These are phyloP conservation scores for Cataglyphis cursor DNA, from an alignment of 2,888 invertebrate species.

Conservation along the genomic window DNA sequence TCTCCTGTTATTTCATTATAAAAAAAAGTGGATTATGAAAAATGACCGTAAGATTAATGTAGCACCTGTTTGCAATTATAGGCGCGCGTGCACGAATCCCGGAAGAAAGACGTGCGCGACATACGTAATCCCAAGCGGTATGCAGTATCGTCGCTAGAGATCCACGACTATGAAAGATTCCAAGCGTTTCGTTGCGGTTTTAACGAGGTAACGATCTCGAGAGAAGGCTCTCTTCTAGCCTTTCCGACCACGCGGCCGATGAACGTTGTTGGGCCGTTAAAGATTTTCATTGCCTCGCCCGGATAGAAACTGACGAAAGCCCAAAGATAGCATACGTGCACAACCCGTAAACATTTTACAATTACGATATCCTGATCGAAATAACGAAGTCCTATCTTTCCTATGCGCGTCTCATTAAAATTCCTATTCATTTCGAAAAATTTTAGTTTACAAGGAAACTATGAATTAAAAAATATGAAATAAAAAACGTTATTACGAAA, in stretches of 20 bases:
- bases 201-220: slow-evolving; percentile 37
- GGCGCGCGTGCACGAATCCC: slow-evolving; percentile 58
- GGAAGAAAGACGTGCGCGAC: slow-evolving; percentile 38
- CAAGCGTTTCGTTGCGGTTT: slow-evolving; percentile 45
- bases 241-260: slow-evolving; percentile 7
- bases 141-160: slow-evolving; percentile 6
- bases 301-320: slow-evolving; percentile 27
- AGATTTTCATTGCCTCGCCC: slow-evolving; percentile 32
- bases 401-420: background rate
- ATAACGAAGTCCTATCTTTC: background rate
- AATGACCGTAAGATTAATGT: slow-evolving; percentile 79
- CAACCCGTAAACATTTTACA: background rate
- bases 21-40: slow-evolving; percentile 76
- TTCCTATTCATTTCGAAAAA: background rate
- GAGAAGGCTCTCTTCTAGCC: slow-evolving; percentile 22
- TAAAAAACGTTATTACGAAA: background rate
- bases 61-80: slow-evolving; percentile 78
- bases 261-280: slow-evolving; percentile 32
- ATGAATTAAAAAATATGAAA: background rate
- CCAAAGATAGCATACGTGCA: slow-evolving; percentile 2
- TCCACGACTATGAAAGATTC: slow-evolving; percentile 17
- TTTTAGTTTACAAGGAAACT: background rate
- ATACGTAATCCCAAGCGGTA: slow-evolving; percentile 17
- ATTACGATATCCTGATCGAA: slow-evolving; percentile 14
- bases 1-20: slow-evolving; percentile 69